Percentiles rank a stretch among this genome's conserved stretches.
Evolutionary conservation across 2,888 invertebrate species (phyloP).

Genomic region (Watsonalla cultraria): DNA sequence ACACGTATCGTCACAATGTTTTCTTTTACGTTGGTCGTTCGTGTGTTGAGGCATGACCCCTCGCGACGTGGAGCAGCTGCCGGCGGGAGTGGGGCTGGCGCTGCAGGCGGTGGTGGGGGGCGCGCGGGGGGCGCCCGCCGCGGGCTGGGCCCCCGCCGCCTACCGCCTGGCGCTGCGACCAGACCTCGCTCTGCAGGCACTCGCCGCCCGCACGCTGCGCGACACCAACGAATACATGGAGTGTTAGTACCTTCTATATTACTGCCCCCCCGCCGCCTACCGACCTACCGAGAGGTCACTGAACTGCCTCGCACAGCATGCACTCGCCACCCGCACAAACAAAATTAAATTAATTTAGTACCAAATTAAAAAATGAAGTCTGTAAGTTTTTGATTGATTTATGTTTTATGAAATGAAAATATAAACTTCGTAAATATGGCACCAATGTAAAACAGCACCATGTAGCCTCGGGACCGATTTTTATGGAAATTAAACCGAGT

Average conservation of each 20-base stretch:
- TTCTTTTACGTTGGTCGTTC: not conserved
- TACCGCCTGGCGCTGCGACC: conserved; percentile 85
- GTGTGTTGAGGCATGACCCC: conserved; percentile 77
- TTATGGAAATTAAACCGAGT: too few relatives aligned
- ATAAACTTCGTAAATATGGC: too few relatives aligned
- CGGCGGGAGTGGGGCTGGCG: conserved; percentile 79
- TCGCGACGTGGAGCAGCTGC: conserved; percentile 84
- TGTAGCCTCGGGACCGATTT: too few relatives aligned
- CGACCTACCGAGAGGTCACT: too few relatives aligned
- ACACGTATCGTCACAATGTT: not conserved
- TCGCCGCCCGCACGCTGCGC: conserved; percentile 37
- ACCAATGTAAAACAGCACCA: too few relatives aligned
- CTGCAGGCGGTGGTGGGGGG: conserved; percentile 83
- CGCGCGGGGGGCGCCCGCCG: conserved; percentile 82
- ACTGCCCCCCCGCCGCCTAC: not conserved
- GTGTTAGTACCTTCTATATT: conserved; percentile 34
- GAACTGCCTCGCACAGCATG: too few relatives aligned
- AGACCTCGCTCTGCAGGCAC: conserved; percentile 81
- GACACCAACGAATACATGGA: conserved; percentile 52
- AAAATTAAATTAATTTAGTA: too few relatives aligned
- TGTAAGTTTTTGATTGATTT: too few relatives aligned
- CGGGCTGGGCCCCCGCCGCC: conserved; percentile 84
- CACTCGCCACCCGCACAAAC: too few relatives aligned
- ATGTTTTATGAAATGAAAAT: too few relatives aligned
- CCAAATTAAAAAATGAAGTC: too few relatives aligned